Conservation (phyloP, 2,888 invertebrate species). For the Athalia circularis region DNA sequence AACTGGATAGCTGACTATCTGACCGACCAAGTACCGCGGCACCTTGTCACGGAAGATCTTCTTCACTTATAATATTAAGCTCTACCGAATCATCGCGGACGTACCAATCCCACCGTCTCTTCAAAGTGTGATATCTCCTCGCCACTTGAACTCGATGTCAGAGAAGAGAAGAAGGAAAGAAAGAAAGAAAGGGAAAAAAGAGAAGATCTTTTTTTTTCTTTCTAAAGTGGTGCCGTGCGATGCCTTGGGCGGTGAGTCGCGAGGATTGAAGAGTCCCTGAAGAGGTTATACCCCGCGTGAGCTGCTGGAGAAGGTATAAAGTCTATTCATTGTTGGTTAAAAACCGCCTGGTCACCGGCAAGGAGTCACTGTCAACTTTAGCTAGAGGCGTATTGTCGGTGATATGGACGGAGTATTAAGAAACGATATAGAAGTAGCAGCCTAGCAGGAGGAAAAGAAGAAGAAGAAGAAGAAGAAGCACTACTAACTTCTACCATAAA, state of each 20-base stretch:
- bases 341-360: constrained; percentile 61
- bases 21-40: too few relatives aligned
- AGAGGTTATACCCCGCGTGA: constrained; percentile 17
- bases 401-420: neutral
- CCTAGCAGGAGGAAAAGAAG: too few relatives aligned
- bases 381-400: constrained; percentile 47
- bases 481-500: too few relatives aligned
- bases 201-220: neutral
- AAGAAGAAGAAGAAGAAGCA: too few relatives aligned
- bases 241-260: constrained; percentile 32
- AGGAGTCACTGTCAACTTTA: constrained; percentile 62
- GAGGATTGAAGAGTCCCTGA: constrained; percentile 29
- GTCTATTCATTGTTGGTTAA: constrained; percentile 53
- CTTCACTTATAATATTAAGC: too few relatives aligned
- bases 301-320: constrained; percentile 2
- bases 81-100: too few relatives aligned
- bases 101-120: too few relatives aligned
- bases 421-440: neutral
- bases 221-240: too few relatives aligned
- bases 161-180: neutral
- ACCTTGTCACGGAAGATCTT: too few relatives aligned
- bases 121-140: too few relatives aligned
- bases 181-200: neutral
- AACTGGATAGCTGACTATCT: too few relatives aligned
- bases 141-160: neutral